phyloP scores from a whole-genome alignment of 2,888 invertebrate genomes.

The Ichneumoninae sp. region DNA sequence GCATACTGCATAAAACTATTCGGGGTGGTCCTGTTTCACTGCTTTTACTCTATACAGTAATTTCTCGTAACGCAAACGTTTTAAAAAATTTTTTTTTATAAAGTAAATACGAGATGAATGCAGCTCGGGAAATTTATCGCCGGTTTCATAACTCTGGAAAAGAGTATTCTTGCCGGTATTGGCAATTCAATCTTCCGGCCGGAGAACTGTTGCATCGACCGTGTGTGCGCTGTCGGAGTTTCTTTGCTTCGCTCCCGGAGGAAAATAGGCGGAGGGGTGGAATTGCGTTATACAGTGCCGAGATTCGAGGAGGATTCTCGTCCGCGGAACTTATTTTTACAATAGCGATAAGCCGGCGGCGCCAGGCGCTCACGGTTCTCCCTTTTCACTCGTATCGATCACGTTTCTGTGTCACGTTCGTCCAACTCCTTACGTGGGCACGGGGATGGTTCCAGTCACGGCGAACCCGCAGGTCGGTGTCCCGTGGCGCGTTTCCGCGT shows the following conservation, averaged over 20 bases:
- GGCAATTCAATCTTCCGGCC: background rate
- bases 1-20: too few relatives aligned
- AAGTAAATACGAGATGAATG: background rate
- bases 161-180: background rate
- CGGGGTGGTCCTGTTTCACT: too few relatives aligned
- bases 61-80: too few relatives aligned
- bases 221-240: background rate
- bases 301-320: background rate
- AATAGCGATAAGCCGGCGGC: background rate
- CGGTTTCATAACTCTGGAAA: background rate
- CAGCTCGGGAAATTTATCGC: too few relatives aligned
- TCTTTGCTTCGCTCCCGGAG: background rate
- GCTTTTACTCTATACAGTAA: too few relatives aligned
- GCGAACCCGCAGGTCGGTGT: background rate
- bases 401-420: slow-evolving; percentile 53
- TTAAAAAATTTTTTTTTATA: background rate
- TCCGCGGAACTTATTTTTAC: slow-evolving; percentile 1
- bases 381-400: slow-evolving; percentile 66
- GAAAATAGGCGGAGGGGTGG: background rate
- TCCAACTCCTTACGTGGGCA: slow-evolving; percentile 9
- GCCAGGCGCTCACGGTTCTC: background rate
- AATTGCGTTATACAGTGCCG: background rate
- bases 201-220: slow-evolving; percentile 29
- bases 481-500: background rate
- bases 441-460: background rate